Evolutionary conservation across 1,140 invertebrate species (phyloP), one percentile per base, ranked within the genome.

Genomic region (Drosophila oshimai): DNA sequence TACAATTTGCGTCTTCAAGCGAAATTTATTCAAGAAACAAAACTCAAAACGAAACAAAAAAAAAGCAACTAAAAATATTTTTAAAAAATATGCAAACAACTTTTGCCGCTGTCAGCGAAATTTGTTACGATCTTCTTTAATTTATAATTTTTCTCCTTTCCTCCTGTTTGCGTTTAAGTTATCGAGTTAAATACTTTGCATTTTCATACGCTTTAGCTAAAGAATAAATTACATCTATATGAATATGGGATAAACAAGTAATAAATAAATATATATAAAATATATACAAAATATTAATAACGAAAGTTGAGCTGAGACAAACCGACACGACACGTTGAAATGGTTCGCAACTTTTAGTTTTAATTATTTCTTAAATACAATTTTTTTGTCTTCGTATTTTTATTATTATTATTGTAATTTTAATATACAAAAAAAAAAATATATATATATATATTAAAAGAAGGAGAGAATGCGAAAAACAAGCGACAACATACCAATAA

Each of bases 131-230:
- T 50, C 51, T 81, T 46, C 46, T 61, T 73, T 69, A 60, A 47
- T 46, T 68, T 57, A 54, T 62, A 39, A 39, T 71, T 76, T 68
- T 22, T 45, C 20, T 22, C 45, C 33, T 67, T 61, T 74, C 67
- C 60, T 64, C 29, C 54, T 29, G 50, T 53, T 53, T 41, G 36
- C 69, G 34, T 57, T 60, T 73, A 64, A 58, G 53, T 64, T 60
- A 71, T 54, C 49, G 20, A 79, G 75, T 78, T 73, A 69, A 77
- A 83, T 72, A 84, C 80, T 84, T 84, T 84, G 80, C 80, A 84
- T 84, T 84, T 84, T 84, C 78, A 75, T 84, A 86, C 80, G 80
- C 80, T 84, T 84, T 84, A 84, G 80, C 80, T 84, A 84, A 84
- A 74, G 57, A 77, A 74, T 61, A 74, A 65, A 83, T 76, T 75